These are phyloP conservation scores for Ichneumon xanthorius DNA, from an alignment of 2,888 invertebrate species.

Conservation along the genomic window DNA sequence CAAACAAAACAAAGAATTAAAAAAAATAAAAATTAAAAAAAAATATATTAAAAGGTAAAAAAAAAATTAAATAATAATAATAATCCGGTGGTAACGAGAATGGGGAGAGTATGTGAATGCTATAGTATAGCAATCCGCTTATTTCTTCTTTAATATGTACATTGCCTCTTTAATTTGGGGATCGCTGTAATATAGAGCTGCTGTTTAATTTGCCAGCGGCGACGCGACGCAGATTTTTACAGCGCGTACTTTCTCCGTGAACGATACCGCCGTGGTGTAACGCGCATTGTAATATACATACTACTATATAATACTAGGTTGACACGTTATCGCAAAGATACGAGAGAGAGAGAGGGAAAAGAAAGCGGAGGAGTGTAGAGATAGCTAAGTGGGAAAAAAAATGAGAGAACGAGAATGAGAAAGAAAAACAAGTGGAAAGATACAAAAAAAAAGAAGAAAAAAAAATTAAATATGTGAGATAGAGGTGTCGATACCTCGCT, in stretches of 20 bases:
- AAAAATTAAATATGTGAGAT: slow-evolving; percentile 15
- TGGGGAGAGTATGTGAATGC: slow-evolving; percentile 70
- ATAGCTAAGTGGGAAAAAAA: slow-evolving; percentile 15
- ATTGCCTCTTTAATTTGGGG: slow-evolving; percentile 67
- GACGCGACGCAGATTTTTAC: slow-evolving; percentile 70
- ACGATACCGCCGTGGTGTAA: slow-evolving; percentile 79
- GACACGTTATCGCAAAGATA: slow-evolving; percentile 62
- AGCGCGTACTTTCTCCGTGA: slow-evolving; percentile 77
- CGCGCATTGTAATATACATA: slow-evolving; percentile 67
- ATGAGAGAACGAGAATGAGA: slow-evolving; percentile 32
- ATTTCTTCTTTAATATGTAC: slow-evolving; percentile 60
- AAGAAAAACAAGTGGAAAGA: slow-evolving; percentile 20
- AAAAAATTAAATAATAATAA: slow-evolving; percentile 61
- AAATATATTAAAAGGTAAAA: slow-evolving; percentile 38
- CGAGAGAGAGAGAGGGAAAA: slow-evolving; percentile 46
- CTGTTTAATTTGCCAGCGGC: slow-evolving; percentile 64
- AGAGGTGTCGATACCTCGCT: slow-evolving; percentile 41
- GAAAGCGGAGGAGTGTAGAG: neutral
- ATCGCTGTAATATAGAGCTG: slow-evolving; percentile 75
- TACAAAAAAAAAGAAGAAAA: slow-evolving; percentile 3
- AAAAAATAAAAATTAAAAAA: slow-evolving; percentile 43
- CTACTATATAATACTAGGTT: slow-evolving; percentile 56
- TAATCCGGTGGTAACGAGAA: slow-evolving; percentile 67
- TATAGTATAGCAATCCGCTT: slow-evolving; percentile 63
- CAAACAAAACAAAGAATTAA: neutral